phyloP scores from a whole-genome alignment of 2,113 vertebrate genomes.

The Chaenogobius annularis region DNA sequence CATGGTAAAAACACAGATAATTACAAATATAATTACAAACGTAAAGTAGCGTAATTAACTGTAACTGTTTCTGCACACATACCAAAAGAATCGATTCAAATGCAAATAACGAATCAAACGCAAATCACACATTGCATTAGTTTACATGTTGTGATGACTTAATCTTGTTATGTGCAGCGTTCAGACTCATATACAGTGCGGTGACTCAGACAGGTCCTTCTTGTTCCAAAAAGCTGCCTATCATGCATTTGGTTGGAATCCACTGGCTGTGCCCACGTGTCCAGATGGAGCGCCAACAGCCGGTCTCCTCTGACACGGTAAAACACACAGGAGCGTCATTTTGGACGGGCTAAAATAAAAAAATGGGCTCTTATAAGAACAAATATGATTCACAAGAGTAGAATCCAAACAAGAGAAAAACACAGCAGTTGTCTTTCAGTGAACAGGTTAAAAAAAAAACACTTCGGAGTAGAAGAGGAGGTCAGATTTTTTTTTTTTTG shows the following conservation, averaged over 20 bases:
- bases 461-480: no score
- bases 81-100: no score
- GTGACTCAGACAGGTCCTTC: background rate
- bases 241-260: constrained; percentile 28
- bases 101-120: no score
- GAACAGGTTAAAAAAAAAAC: constrained; percentile 6
- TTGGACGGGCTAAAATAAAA: constrained; percentile 45
- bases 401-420: background rate
- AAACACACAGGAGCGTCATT: constrained; percentile 51
- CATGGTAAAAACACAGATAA: no score
- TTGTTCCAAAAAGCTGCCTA: background rate
- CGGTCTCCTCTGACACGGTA: constrained; percentile 40
- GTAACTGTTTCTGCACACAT: no score
- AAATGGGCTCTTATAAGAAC: constrained; percentile 8
- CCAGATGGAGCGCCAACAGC: constrained; percentile 62
- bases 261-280: constrained; percentile 44
- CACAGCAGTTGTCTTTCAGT: background rate
- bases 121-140: no score
- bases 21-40: no score
- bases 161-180: background rate
- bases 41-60: no score
- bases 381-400: background rate
- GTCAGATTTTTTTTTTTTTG: no score
- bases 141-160: no score
- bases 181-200: background rate